A percentile compares a stretch with the other conserved stretches of the same genome.
Evolutionary conservation across 2,113 vertebrate genomes (phyloP).

Genomic region (Platycercus adscitus): DNA sequence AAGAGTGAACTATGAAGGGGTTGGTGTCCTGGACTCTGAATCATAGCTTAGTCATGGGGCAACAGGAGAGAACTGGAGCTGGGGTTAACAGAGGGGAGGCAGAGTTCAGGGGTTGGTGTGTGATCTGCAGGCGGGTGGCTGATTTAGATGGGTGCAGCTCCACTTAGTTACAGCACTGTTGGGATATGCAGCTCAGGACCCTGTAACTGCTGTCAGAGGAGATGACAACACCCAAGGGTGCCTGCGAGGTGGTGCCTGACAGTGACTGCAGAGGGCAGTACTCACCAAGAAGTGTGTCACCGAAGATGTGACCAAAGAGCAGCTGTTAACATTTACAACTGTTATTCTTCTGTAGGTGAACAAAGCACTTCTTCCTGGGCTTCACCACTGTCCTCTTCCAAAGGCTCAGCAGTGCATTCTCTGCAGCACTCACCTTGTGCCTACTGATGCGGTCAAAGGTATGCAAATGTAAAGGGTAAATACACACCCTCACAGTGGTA

Average conservation of each 20-base stretch:
- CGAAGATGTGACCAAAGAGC: not conserved
- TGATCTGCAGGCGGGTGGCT: not conserved
- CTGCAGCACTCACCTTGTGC: not conserved
- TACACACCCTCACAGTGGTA: not conserved
- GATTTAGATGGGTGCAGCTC: not conserved
- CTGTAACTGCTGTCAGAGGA: not conserved
- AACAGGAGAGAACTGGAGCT: not conserved
- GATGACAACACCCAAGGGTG: not conserved
- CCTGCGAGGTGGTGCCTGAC: not conserved
- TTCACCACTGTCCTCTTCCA: not conserved
- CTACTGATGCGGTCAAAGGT: not conserved
- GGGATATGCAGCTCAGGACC: not conserved
- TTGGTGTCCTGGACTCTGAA: not conserved
- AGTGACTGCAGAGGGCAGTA: not conserved
- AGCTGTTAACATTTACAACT: not conserved
- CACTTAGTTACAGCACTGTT: accelerated
- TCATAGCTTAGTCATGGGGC: not conserved
- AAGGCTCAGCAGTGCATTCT: not conserved
- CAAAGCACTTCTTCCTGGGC: not conserved
- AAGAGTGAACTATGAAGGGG: not conserved
- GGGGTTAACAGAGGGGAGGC: not conserved
- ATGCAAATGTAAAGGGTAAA: not conserved
- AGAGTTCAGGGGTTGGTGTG: not conserved
- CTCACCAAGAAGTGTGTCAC: not conserved
- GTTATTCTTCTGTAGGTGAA: not conserved